These are phyloP conservation scores for Galleria mellonella DNA, from an alignment of 1,140 invertebrate genomes.

Conservation along the genomic window DNA sequence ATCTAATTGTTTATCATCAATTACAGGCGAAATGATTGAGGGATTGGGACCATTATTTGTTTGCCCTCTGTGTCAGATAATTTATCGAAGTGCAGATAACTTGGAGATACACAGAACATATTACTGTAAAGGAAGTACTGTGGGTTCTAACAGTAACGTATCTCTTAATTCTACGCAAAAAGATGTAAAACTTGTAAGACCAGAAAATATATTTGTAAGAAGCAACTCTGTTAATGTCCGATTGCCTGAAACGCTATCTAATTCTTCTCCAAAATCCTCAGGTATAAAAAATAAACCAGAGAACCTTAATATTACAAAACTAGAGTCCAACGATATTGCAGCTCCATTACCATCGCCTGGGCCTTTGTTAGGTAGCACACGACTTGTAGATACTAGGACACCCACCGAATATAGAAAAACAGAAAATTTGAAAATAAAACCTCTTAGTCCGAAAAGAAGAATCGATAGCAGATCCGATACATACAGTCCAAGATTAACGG, in stretches of 20 bases:
- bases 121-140: conserved; percentile 78
- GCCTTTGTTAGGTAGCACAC: conserved; percentile 85
- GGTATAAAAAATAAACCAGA: conserved; percentile 69
- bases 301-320: conserved; percentile 73
- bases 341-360: conserved; percentile 83
- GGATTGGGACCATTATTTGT: conserved; percentile 74
- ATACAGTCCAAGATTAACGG: conserved; percentile 60
- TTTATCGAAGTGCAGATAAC: conserved; percentile 81
- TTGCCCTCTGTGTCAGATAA: conserved; percentile 79
- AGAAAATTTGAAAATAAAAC: conserved; percentile 46
- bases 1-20: conserved; percentile 60
- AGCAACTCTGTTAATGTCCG: conserved; percentile 75
- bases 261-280: conserved; percentile 53
- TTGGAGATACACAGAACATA: conserved; percentile 80
- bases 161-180: conserved; percentile 32
- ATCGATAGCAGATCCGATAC: conserved; percentile 57
- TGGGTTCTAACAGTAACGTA: conserved; percentile 19
- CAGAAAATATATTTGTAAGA: conserved; percentile 60
- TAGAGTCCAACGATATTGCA: conserved; percentile 72
- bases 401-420: conserved; percentile 45
- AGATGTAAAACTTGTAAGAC: conserved; percentile 39
- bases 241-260: conserved; percentile 66
- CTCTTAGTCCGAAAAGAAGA: conserved; percentile 58
- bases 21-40: conserved; percentile 59
- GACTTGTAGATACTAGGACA: conserved; percentile 78